Base-by-base conservation (phyloP, 2,797 vertebrate genomes). In the Acanthopagrus latus region DNA sequence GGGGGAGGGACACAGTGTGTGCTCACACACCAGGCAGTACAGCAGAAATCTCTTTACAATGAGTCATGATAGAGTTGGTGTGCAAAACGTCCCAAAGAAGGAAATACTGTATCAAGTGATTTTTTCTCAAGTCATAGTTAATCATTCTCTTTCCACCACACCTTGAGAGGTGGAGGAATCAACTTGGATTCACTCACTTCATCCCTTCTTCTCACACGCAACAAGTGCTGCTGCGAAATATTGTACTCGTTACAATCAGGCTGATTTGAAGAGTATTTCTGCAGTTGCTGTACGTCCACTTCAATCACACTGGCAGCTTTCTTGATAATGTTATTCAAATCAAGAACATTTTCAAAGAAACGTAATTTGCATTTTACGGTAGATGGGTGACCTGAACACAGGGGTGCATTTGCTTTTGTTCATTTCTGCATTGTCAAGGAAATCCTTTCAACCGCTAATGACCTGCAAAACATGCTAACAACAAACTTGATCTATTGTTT, bases 301-400 rank as follows among this genome's bases (percentile, higher is more conserved):
- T 79, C 21, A 83, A 54, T 81, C 70, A 60, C 44, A 51, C 9
- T 38, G 56, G 62, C 48, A 43, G 54, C 66, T 27, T 38, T 73
- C 33, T 55, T 73, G 71, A 77, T 88, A 83, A 88, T 88, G 72
- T 77, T 72, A 86, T 78, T 66, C 13, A 7, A 89, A 79, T 84
- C 64, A 58, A 46, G 33, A 60, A 70, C 17, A 6, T 43, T 23
- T 69, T 29, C 14, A 74, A 58, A 73, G 38, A 20, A 25, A 74
- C 21, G 25, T 72, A 17, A 73, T 79, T 71, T 76, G 43, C 58
- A 59, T 76, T 67, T 82, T 51, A 48, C 41, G 48, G 25, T 16
- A 43, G 81, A 23, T 57, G 38, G 23, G 8, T 64, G 59, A 80
- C 41, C 54, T 68, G 5, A 63, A 18, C 13, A 55, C 20, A n/a